Evolutionary conservation across 2,797 vertebrate genomes (phyloP), one percentile per base, ranked within the genome.

Genomic region (Malurus splendens): DNA sequence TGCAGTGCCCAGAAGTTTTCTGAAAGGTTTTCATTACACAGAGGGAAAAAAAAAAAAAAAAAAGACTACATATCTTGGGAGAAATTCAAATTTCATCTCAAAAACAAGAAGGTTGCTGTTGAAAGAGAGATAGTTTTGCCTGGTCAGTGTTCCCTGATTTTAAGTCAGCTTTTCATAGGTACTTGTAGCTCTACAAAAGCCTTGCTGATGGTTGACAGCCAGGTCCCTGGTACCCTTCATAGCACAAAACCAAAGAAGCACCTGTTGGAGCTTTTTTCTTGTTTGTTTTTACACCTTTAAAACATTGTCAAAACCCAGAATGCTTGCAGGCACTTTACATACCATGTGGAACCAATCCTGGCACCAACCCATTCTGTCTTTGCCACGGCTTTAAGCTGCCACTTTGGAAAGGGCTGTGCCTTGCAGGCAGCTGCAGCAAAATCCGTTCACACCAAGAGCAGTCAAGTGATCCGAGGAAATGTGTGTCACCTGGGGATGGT

Each of bases 391-490:
- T 59, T n/a, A 24, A 76, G 60, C 27, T 64, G 59, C 19, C 38
- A 5, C 19, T 57, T 60, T 30, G 36, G 14, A 61, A 57, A 47
- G 9, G 3, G 4, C 2, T 45, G 19, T 13, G 19, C 7, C 7
- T 62, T 27, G 15, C 0, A 1, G 20, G 23, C 10, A 38, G 24
- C 18, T 25, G 32, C 28, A 54, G 55, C 8, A 71, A 70, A 56
- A 55, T 6, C 23, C 38, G 7, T 38, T 56, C 6, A 11, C 1
- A 0, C 8, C 18, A 17, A 25, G 45, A 74, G 60, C 48, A 38
- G 17, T 4, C 33, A 16, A 42, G 25, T 0, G 15, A 57, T 10
- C 5, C 0, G 0, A 59, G 60, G 36, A 9, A 4, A 25, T 12
- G 2, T 0, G 4, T 16, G 42, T 24, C 25, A 18, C 41, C 11